phyloP scores from a whole-genome alignment of 2,797 vertebrate genomes.

The Chelmon rostratus region DNA sequence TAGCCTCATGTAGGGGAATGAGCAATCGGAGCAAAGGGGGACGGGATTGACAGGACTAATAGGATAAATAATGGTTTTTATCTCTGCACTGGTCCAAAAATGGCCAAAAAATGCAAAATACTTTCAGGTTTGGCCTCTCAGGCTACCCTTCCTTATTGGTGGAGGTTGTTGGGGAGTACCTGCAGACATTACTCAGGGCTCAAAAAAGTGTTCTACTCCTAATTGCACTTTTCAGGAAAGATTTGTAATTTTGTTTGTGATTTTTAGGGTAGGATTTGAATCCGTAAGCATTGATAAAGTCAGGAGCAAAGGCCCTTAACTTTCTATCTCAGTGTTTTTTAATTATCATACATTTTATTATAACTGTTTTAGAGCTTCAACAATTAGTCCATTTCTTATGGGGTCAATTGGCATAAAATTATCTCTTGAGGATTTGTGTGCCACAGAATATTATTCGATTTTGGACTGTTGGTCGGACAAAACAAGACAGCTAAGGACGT shows the following conservation, averaged over 20 bases:
- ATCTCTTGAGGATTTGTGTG: background rate
- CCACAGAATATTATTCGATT: background rate
- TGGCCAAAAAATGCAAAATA: background rate
- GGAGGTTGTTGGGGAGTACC: background rate
- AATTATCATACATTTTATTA: no score
- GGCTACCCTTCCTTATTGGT: background rate
- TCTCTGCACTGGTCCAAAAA: background rate
- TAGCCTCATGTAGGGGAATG: background rate
- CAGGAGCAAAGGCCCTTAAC: no score
- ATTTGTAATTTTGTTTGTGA: background rate
- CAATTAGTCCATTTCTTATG: background rate
- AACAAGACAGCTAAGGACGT: background rate
- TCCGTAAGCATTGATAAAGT: background rate
- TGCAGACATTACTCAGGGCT: background rate
- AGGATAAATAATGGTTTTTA: constrained; percentile 17
- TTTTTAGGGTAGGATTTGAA: background rate
- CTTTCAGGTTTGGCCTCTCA: background rate
- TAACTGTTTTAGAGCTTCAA: background rate
- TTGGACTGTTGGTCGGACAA: background rate
- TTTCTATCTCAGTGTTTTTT: no score
- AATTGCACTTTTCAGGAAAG: background rate
- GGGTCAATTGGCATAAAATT: background rate
- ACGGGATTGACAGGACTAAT: constrained; percentile 18
- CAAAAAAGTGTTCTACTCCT: background rate
- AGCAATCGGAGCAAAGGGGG: background rate